Evolutionary conservation across 2,888 invertebrate genomes (phyloP), one percentile per base, ranked within the genome.

Genomic region (Drosophila borborema): DNA sequence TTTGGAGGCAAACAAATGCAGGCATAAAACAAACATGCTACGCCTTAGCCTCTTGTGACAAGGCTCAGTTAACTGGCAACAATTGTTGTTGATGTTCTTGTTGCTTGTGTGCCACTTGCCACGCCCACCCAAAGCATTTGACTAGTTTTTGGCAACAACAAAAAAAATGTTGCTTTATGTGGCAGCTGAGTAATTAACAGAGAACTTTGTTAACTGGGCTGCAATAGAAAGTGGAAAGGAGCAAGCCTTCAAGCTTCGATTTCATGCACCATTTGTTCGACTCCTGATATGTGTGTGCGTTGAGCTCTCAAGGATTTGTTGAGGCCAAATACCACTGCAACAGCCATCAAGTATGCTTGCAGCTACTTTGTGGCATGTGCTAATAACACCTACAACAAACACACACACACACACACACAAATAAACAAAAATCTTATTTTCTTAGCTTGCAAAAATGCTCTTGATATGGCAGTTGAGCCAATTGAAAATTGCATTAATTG

Each of bases 181-280:
- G 61, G 60, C 63, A 61, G 55, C 51, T 67, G 72, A 51, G 72
- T 64, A 77, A 65, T 79, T 67, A 67, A 60, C 75, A 63, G 66
- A 67, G 70, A 70, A 53, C 62, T 63, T 71, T 40, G 77, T 64
- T 74, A 74, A 74, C 79, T 49, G 58, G 58, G 46, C 38, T 49
- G 12, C 16, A 28, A 55, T 28, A n/a, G 55, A 28, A 55, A 41
- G 41, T 18, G 31, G 18, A 31, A 10, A 18, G n/a, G n/a, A 31
- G 36, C 55, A 4, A 2, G 49, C 48, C 58, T 36, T 64, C 18
- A 43, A 20, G 55, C 64, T 46, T 63, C 34, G 61, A 70, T 65
- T 67, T 74, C 60, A 60, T 69, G 75, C 69, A 31, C 59, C 70
- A 74, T 67, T 70, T 45, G 23, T 51, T 45, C 64, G 68, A 45